Conservation (phyloP, 1,140 invertebrate species). For the Onthophagus taurus region DNA sequence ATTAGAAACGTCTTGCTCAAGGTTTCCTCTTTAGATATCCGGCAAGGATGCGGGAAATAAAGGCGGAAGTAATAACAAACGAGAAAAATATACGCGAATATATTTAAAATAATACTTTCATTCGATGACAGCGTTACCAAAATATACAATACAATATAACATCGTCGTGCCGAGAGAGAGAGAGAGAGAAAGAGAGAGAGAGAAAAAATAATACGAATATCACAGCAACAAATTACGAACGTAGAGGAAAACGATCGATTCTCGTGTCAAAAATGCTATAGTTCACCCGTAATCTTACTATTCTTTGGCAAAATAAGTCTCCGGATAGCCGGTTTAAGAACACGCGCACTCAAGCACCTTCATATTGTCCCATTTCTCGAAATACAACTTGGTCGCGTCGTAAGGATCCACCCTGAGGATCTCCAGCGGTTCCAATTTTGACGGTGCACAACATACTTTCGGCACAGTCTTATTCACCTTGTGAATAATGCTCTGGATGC, state of each 20-base stretch:
- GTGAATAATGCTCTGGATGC: constrained; percentile 60
- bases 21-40: no score
- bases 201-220: constrained; percentile 19
- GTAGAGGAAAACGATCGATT: constrained; percentile 14
- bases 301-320: constrained; percentile 10
- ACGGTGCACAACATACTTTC: constrained; percentile 62
- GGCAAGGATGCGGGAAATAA: no score
- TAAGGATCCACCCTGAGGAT: constrained; percentile 58
- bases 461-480: constrained; percentile 44
- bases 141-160: constrained; percentile 3
- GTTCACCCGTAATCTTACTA: constrained; percentile 17
- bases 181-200: constrained; percentile 10
- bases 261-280: constrained; percentile 17
- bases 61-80: no score
- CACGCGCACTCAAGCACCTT: constrained; percentile 64
- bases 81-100: constrained; percentile 10
- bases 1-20: no score
- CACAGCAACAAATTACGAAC: constrained; percentile 18
- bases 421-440: constrained; percentile 54
- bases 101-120: constrained; percentile 13
- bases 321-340: constrained; percentile 44
- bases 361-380: constrained; percentile 63
- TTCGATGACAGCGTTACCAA: constrained; percentile 8
- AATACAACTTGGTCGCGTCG: constrained; percentile 51
- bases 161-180: no score